A percentile compares a stretch with the other conserved stretches of the same genome.
phyloP scores from a whole-genome alignment of 2,888 invertebrate species.

The Dermolepida albohirtum region DNA sequence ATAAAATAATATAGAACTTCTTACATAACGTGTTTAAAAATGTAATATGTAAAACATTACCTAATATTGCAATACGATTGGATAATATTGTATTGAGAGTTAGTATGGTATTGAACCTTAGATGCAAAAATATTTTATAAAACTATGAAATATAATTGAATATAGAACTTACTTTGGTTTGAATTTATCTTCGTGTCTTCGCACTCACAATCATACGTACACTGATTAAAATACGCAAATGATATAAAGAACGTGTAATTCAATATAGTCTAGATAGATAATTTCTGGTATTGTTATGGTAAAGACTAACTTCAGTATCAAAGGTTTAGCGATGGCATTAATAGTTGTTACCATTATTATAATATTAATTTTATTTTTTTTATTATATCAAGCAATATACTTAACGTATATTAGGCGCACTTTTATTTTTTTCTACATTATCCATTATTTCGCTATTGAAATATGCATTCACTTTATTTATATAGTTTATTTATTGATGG shows the following conservation, averaged over 20 bases:
- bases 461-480: conserved; percentile 25
- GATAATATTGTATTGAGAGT: too few species aligned
- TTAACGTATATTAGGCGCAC: conserved; percentile 43
- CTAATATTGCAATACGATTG: too few species aligned
- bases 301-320: background rate
- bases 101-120: too few species aligned
- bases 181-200: background rate
- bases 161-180: too few species aligned
- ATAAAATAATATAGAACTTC: too few species aligned
- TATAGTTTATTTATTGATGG: conserved; percentile 24
- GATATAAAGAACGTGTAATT: conserved; percentile 11
- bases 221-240: conserved; percentile 3
- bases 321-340: conserved; percentile 39
- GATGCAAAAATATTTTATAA: too few species aligned
- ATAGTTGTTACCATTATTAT: conserved; percentile 56
- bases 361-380: conserved; percentile 51
- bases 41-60: too few species aligned
- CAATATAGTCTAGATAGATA: conserved; percentile 17
- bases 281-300: background rate
- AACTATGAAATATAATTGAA: too few species aligned
- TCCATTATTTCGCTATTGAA: conserved; percentile 9
- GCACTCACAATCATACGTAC: background rate
- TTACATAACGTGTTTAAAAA: too few species aligned
- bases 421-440: conserved; percentile 16
- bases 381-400: conserved; percentile 55